These are phyloP conservation scores for Synaphobranchus kaupii DNA, from an alignment of 2,797 vertebrate species.

Conservation along the genomic window DNA sequence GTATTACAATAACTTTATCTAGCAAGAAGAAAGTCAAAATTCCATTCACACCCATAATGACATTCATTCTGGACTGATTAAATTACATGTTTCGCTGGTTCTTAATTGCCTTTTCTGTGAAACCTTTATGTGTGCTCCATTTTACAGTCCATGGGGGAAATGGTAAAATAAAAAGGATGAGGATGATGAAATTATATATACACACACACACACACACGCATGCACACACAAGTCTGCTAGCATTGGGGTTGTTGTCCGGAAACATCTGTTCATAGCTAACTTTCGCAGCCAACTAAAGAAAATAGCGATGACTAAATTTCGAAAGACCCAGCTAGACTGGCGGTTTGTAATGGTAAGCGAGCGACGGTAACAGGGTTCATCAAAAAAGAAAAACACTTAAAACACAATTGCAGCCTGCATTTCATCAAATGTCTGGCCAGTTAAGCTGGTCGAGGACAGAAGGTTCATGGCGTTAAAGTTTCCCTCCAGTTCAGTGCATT, in stretches of 20 bases:
- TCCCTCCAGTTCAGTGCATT: no score
- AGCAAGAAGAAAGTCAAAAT: slow-evolving; percentile 37
- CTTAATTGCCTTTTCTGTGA: slow-evolving; percentile 81
- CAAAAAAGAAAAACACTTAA: not conserved
- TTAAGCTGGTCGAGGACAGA: not conserved
- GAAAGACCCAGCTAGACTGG: not conserved
- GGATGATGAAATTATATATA: not conserved
- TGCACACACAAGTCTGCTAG: not conserved
- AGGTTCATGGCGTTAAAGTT: not conserved
- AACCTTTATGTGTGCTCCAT: slow-evolving; percentile 76
- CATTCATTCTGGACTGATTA: slow-evolving; percentile 77
- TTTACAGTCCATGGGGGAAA: slow-evolving; percentile 65
- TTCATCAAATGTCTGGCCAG: not conserved
- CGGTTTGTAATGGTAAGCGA: not conserved
- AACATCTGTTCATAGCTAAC: not conserved
- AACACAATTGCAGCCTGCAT: not conserved
- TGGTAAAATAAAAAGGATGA: not conserved
- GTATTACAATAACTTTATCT: slow-evolving; percentile 20
- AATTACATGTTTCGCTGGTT: slow-evolving; percentile 86
- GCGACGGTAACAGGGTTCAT: not conserved
- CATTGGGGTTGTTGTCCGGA: not conserved
- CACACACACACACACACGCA: not conserved
- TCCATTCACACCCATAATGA: slow-evolving; percentile 69
- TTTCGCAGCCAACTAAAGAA: not conserved
- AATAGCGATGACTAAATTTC: not conserved